phyloP scores from a whole-genome alignment of 2,888 invertebrate genomes.

The Drosophila fulvimacula region DNA sequence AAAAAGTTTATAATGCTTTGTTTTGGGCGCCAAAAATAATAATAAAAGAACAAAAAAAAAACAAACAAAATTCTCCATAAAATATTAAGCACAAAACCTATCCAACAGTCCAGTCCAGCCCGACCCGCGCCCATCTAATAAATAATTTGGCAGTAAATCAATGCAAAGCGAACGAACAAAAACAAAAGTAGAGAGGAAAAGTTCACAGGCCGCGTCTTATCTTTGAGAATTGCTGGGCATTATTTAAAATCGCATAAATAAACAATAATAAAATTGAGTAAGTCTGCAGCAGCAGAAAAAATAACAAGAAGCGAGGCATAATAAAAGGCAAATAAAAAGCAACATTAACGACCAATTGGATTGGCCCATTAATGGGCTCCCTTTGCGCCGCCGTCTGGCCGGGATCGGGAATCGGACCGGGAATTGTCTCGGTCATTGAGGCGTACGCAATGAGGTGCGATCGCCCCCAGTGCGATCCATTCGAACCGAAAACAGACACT shows the following conservation, averaged over 20 bases:
- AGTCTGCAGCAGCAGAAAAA: conserved; percentile 49
- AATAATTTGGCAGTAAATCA: conserved; percentile 76
- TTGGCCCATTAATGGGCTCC: conserved; percentile 79
- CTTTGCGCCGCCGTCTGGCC: conserved; percentile 44
- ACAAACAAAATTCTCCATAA: conserved; percentile 43
- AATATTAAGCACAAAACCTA: conserved; percentile 34
- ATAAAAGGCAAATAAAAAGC: conserved; percentile 81
- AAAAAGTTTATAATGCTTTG: conserved; percentile 44
- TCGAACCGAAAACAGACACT: conserved; percentile 19
- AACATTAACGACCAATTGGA: conserved; percentile 83
- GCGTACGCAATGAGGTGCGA: conserved; percentile 55
- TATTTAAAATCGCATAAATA: conserved; percentile 82
- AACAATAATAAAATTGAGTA: conserved; percentile 77
- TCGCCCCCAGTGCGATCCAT: conserved; percentile 37
- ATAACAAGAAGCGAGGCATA: conserved; percentile 36
- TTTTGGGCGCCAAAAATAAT: conserved; percentile 45
- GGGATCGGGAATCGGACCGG: conserved; percentile 19
- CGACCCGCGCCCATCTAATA: conserved; percentile 52
- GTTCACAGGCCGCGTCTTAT: conserved; percentile 66
- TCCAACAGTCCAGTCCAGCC: conserved; percentile 14
- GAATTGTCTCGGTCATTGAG: conserved; percentile 25
- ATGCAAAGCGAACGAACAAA: conserved; percentile 27
- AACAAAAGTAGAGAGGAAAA: conserved; percentile 31
- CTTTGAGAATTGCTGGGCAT: conserved; percentile 71
- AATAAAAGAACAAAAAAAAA: conserved; percentile 26